phyloP scores from a whole-genome alignment of 2,113 vertebrate species.

The Zosterops pallidus region DNA sequence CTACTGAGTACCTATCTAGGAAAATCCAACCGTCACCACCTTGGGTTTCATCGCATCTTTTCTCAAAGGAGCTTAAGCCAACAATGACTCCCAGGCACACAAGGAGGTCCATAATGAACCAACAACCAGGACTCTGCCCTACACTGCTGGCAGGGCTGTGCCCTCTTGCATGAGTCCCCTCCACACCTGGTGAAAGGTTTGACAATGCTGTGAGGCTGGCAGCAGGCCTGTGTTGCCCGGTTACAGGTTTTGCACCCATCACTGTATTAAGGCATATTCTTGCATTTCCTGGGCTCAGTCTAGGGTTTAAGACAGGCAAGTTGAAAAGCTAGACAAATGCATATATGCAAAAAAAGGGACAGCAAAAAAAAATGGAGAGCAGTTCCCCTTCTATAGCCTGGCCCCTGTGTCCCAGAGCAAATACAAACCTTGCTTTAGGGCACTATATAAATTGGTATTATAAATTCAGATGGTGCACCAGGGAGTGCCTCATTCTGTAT shows the following conservation, averaged over 20 bases:
- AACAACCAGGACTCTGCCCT: neutral
- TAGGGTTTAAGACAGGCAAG: slow-evolving; percentile 12
- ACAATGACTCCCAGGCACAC: neutral
- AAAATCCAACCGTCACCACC: neutral
- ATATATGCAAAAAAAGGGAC: neutral
- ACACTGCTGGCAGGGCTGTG: neutral
- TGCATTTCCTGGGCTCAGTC: neutral
- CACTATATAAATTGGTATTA: slow-evolving; percentile 81
- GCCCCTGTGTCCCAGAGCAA: slow-evolving; percentile 69
- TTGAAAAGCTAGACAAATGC: slow-evolving; percentile 48
- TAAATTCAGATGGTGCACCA: slow-evolving; percentile 82
- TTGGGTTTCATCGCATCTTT: neutral
- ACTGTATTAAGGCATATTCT: neutral
- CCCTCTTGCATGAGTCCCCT: neutral
- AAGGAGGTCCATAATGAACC: neutral
- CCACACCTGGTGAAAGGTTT: neutral
- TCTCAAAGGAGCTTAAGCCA: neutral
- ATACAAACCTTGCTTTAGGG: slow-evolving; percentile 79
- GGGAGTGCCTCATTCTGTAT: slow-evolving; percentile 81
- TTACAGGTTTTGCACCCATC: neutral
- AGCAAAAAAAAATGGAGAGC: slow-evolving; percentile 26
- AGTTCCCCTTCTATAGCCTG: slow-evolving; percentile 2
- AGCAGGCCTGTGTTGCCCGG: neutral
- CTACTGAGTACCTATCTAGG: neutral
- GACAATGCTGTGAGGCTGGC: neutral